These are phyloP conservation scores for Desmodus rotundus DNA, from an alignment of 2,113 vertebrate species.

Conservation along the genomic window DNA sequence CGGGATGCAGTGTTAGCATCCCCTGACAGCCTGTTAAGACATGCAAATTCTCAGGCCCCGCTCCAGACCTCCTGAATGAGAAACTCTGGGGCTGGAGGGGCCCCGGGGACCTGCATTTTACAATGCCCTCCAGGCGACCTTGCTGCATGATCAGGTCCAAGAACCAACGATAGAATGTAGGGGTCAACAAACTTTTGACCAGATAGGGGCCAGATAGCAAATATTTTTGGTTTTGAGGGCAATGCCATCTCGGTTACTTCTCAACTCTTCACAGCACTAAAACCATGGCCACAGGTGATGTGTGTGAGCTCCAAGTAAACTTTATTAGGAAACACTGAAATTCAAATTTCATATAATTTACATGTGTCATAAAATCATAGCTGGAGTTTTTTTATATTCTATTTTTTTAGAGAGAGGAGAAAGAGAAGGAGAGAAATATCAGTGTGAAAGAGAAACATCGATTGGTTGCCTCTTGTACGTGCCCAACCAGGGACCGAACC, in stretches of 20 bases:
- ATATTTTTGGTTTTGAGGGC: not conserved
- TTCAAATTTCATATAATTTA: not conserved
- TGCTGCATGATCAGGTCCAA: not conserved
- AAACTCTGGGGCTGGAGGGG: not conserved
- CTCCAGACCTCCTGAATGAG: not conserved
- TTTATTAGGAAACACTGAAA: not conserved
- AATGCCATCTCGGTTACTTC: not conserved
- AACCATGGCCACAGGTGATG: not conserved
- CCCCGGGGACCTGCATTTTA: not conserved
- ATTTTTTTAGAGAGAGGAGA: too few species aligned
- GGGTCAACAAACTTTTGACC: not conserved
- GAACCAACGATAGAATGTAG: not conserved
- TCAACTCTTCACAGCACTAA: not conserved
- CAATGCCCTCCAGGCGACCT: not conserved
- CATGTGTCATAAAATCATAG: not conserved
- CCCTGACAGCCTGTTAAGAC: not conserved
- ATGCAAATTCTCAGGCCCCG: not conserved
- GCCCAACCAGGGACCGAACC: too few species aligned
- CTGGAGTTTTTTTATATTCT: not conserved
- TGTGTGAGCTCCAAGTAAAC: not conserved
- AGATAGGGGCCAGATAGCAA: not conserved
- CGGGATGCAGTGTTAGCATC: not conserved
- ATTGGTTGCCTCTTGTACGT: too few species aligned
- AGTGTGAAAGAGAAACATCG: too few species aligned
- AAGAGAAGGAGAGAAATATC: too few species aligned